Evolutionary conservation across 2,797 vertebrate species (phyloP).

Genomic region (Mormyrus proboscirostris): DNA sequence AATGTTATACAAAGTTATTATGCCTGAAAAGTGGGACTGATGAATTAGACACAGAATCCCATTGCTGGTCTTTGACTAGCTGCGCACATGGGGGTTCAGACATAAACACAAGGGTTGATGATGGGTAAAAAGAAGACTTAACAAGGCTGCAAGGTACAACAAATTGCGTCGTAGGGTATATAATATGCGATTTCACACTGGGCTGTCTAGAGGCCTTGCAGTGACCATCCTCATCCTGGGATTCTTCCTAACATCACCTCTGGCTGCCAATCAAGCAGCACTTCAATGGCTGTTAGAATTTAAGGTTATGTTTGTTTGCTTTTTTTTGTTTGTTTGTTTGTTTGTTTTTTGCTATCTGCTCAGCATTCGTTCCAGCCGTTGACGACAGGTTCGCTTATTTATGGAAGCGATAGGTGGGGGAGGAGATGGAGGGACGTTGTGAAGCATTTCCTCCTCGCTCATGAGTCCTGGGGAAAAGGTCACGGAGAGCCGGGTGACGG

Average conservation of each 20-base stretch:
- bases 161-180: neutral
- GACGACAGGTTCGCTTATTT: conserved; percentile 31
- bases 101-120: neutral
- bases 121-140: neutral
- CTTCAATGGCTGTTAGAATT: neutral
- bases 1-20: neutral
- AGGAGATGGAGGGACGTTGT: conserved; percentile 18
- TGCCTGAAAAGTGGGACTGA: neutral
- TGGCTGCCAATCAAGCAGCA: neutral
- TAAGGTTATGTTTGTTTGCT: neutral
- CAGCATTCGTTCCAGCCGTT: conserved; percentile 23
- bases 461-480: conserved; percentile 37
- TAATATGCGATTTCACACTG: neutral
- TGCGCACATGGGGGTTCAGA: neutral
- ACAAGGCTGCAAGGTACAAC: neutral
- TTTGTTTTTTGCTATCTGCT: neutral
- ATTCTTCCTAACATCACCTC: neutral
- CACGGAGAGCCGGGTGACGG: conserved; percentile 29
- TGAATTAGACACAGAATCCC: neutral
- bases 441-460: conserved; percentile 30
- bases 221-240: neutral
- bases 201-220: neutral
- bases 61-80: neutral
- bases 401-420: conserved; percentile 23
- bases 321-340: neutral